A percentile compares a stretch with the other conserved stretches of the same genome.
Conservation (phyloP, 92 coral and sea anemone species). For the Umimayanthus kanabou region DNA sequence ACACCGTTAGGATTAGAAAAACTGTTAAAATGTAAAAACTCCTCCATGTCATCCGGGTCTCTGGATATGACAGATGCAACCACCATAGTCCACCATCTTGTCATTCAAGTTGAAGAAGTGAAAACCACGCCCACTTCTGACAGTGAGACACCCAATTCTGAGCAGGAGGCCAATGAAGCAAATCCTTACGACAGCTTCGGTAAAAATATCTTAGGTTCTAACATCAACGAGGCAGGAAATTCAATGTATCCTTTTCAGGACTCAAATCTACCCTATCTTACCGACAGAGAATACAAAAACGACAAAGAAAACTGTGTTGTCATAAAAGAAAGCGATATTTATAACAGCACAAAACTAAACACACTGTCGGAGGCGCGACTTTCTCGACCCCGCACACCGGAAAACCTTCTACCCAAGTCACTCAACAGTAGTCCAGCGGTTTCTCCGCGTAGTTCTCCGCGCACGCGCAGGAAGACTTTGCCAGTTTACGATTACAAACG, state of each 20-base stretch:
- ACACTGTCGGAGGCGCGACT: background rate
- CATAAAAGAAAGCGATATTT: background rate
- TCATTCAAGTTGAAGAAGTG: conserved; percentile 24
- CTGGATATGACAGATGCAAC: conserved; percentile 10
- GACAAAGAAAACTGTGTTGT: background rate
- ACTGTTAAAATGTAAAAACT: conserved; percentile 56
- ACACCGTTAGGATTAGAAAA: conserved; percentile 46
- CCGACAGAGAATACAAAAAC: background rate
- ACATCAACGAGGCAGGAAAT: background rate
- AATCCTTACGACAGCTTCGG: background rate
- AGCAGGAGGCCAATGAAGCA: background rate
- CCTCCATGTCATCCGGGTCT: conserved; percentile 63
- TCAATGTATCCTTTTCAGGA: background rate
- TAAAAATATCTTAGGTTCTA: background rate
- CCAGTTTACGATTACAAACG: background rate
- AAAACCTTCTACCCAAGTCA: background rate
- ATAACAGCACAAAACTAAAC: background rate
- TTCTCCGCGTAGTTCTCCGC: conserved; percentile 12
- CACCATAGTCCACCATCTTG: background rate
- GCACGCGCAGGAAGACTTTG: conserved; percentile 25
- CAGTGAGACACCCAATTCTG: background rate
- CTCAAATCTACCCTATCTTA: background rate
- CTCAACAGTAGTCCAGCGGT: background rate
- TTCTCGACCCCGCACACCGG: background rate
- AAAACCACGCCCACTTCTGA: background rate